Percentiles rank a stretch among this genome's conserved stretches.
phyloP scores from a whole-genome alignment of 2,113 vertebrate genomes.

The Otocyon megalotis region DNA sequence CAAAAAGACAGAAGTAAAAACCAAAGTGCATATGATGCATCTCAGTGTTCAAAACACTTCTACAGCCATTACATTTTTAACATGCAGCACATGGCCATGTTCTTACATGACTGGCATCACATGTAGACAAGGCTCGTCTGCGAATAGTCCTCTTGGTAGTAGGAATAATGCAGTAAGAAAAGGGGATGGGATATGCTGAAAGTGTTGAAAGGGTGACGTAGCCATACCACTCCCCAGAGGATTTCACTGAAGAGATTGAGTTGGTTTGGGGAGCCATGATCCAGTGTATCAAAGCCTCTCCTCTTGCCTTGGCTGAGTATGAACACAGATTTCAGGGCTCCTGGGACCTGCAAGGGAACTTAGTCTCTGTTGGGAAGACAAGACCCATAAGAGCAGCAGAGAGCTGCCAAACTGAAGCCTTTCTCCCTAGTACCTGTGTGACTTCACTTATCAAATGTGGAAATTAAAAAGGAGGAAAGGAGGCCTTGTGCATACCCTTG shows the following conservation, averaged over 20 bases:
- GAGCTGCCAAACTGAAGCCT: not conserved
- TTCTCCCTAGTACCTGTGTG: not conserved
- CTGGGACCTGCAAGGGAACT: not conserved
- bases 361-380: not conserved
- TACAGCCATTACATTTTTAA: not conserved
- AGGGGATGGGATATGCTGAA: not conserved
- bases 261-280: accelerated
- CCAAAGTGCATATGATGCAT: not conserved
- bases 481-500: not conserved
- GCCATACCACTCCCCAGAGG: not conserved
- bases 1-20: not conserved
- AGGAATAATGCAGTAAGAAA: not conserved
- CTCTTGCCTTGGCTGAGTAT: not conserved
- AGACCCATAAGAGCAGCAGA: not conserved
- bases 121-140: not conserved
- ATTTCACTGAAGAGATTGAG: not conserved
- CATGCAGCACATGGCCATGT: not conserved
- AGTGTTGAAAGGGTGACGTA: not conserved
- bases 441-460: not conserved
- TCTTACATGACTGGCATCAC: not conserved
- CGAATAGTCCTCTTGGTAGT: not conserved
- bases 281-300: not conserved
- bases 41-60: not conserved
- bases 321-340: not conserved
- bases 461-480: not conserved